Percentiles rank a stretch among this genome's conserved stretches.
Evolutionary conservation across 2,113 vertebrate genomes (phyloP).

Genomic region (Panthera leo): DNA sequence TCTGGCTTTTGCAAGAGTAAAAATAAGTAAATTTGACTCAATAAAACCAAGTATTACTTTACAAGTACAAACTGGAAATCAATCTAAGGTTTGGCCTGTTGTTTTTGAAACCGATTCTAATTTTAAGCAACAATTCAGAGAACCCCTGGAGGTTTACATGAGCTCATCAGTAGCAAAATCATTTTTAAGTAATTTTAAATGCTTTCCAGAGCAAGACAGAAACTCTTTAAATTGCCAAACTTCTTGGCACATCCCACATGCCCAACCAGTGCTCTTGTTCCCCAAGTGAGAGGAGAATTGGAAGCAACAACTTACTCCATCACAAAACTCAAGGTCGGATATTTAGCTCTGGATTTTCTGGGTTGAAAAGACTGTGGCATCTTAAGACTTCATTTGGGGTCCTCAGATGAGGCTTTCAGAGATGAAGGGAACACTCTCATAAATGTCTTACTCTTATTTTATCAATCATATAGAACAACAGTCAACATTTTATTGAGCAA

Average conservation of each 20-base stretch:
- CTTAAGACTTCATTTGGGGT: neutral
- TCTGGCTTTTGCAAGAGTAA: conserved; percentile 45
- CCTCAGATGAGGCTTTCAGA: neutral
- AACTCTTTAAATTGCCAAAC: neutral
- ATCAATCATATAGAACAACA: neutral
- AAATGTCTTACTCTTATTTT: neutral
- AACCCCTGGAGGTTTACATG: conserved; percentile 46
- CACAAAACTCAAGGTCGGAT: neutral
- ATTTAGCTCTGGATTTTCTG: neutral
- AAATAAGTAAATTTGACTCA: conserved; percentile 64
- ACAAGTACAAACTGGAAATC: conserved; percentile 67
- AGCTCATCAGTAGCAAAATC: conserved; percentile 56
- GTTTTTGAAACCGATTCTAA: conserved; percentile 64
- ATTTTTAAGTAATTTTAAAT: conserved; percentile 38
- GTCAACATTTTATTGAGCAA: conserved; percentile 23
- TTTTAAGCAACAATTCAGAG: conserved; percentile 62
- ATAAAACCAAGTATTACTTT: conserved; percentile 61
- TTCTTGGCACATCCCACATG: neutral
- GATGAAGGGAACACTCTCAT: neutral
- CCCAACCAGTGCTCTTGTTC: neutral
- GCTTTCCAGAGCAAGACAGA: conserved; percentile 52
- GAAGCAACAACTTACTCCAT: neutral
- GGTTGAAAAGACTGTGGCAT: neutral
- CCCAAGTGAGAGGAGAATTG: neutral
- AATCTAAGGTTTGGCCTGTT: conserved; percentile 51